phyloP scores from a whole-genome alignment of 2,113 vertebrate species.

The Dipodomys stephensi region DNA sequence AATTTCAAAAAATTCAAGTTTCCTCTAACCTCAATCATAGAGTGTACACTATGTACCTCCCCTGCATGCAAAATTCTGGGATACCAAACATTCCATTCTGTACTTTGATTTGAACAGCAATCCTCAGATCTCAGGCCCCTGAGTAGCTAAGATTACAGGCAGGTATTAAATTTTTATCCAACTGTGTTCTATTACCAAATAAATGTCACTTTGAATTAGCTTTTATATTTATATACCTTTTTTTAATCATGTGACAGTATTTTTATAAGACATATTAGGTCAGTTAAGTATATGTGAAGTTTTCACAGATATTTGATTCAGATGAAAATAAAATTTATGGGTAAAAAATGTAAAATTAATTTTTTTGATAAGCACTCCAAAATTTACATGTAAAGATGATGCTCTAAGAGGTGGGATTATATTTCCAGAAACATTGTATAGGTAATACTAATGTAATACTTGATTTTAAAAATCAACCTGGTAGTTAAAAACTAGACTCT shows the following conservation, averaged over 20 bases:
- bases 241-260: not conserved
- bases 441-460: not conserved
- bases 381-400: constrained; percentile 9
- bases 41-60: not conserved
- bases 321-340: not conserved
- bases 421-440: not conserved
- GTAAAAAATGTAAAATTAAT: not conserved
- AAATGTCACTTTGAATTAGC: constrained; percentile 4
- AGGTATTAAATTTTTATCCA: constrained; percentile 23
- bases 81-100: not conserved
- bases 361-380: not conserved
- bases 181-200: constrained; percentile 10
- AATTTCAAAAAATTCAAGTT: not conserved
- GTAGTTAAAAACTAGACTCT: constrained; percentile 8
- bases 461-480: not conserved
- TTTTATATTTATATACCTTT: not conserved
- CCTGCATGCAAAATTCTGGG: not conserved
- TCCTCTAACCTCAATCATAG: not conserved
- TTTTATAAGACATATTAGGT: not conserved
- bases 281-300: not conserved
- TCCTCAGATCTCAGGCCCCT: too few species aligned
- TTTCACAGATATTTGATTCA: constrained; percentile 37
- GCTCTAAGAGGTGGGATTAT: not conserved
- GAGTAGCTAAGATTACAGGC: not conserved
- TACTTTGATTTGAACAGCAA: not conserved